phyloP scores from a whole-genome alignment of 2,113 vertebrate species.

The Cyprinodon brontotheroides region DNA sequence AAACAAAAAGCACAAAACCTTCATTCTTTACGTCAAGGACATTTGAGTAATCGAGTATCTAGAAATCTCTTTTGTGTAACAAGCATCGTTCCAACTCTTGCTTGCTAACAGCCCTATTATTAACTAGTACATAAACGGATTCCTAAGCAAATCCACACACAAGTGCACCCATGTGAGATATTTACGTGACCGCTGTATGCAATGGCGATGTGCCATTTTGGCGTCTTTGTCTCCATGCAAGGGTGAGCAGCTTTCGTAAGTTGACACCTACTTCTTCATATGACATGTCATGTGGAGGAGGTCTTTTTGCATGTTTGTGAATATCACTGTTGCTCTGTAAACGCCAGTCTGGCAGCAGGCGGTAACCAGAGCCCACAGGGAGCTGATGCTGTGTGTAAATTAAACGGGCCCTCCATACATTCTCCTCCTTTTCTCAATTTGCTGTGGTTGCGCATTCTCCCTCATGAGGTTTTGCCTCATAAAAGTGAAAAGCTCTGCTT shows the following conservation, averaged over 20 bases:
- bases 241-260: conserved; percentile 77
- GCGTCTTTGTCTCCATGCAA: conserved; percentile 80
- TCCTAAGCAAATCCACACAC: conserved; percentile 55
- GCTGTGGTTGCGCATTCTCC: conserved; percentile 22
- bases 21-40: neutral
- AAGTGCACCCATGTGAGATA: conserved; percentile 54
- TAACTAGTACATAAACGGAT: conserved; percentile 67
- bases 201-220: conserved; percentile 74
- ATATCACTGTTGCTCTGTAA: conserved; percentile 76
- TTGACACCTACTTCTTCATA: conserved; percentile 68
- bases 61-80: conserved; percentile 11
- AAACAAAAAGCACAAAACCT: neutral
- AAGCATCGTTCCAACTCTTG: conserved; percentile 10
- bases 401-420: conserved; percentile 47
- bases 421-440: conserved; percentile 10
- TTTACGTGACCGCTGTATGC: conserved; percentile 56
- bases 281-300: conserved; percentile 72
- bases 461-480: conserved; percentile 28
- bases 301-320: conserved; percentile 81
- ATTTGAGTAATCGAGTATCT: neutral
- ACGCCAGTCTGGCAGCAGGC: conserved; percentile 85
- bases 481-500: conserved; percentile 24
- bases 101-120: conserved; percentile 54
- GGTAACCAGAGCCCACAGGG: conserved; percentile 82
- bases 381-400: conserved; percentile 77